Conservation (phyloP, 2,113 vertebrate species). For the Empidonax alnorum region DNA sequence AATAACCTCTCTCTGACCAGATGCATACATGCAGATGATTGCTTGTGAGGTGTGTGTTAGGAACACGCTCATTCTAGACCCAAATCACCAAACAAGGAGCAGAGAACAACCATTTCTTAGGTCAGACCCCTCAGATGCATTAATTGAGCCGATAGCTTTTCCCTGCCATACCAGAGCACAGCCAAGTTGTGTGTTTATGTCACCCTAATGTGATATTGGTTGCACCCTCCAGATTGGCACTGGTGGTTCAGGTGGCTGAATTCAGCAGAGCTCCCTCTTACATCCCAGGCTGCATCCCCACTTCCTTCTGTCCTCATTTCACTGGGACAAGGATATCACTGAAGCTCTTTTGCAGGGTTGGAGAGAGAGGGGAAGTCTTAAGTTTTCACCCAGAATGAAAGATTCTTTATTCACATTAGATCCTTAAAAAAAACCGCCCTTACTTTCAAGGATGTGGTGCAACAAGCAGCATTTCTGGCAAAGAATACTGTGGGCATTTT, state of each 20-base stretch:
- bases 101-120: not conserved
- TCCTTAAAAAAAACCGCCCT: not conserved
- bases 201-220: rapidly evolving
- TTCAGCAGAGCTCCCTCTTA: not conserved
- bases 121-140: not conserved
- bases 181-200: not conserved
- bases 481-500: not conserved
- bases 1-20: not conserved
- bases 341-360: not conserved
- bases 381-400: not conserved
- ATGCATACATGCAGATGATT: not conserved
- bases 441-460: rapidly evolving
- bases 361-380: not conserved
- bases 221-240: rapidly evolving
- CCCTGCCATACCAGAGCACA: not conserved
- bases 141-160: not conserved
- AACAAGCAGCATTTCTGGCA: not conserved
- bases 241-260: not conserved
- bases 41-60: not conserved
- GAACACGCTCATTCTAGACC: not conserved
- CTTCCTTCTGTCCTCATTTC: rapidly evolving
- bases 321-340: not conserved
- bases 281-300: not conserved
- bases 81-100: rapidly evolving
- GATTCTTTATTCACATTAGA: not conserved